Evolutionary conservation across 2,888 invertebrate genomes (phyloP), one percentile per base, ranked within the genome.

Genomic region (Torymus aiolomorphi): DNA sequence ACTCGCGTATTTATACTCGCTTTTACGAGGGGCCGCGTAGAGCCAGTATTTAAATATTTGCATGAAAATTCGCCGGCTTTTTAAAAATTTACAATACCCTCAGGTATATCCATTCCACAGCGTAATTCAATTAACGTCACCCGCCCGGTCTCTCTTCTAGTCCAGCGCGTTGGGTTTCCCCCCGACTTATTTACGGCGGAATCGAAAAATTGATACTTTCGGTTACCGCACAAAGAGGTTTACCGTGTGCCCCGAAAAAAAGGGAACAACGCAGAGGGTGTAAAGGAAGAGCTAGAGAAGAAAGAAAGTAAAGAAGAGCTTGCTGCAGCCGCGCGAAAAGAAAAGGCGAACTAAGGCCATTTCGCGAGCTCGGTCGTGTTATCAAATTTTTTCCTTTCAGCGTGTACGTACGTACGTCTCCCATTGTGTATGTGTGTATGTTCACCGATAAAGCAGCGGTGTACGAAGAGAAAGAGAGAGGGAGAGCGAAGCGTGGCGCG

Each of bases 361-460:
- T 80, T 80, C 59, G 67, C 65, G 69, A 59, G 42, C 42, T 57
- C 56, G 67, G 0, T 11, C 18, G 57, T 56, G 80, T 72, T 81
- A 81, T 78, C 75, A 78, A 78, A 78, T 81, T 75, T 75, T 78
- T 71, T 75, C 54, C 71, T 71, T 65, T 66, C 59, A 63, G n/a
- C 62, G 13, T 31, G 31, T 42, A 42, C 20, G 20, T 42, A 42
- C 31, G 42, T 8, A 42, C 42, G 5, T 42, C 42, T 62, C 61
- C 13, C 16, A 20, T 10, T 16, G 51, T 11, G 24, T 0, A 61
- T 12, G 8, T n/a, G 14, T 61, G 42, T 63, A 56, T 74, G 70
- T 65, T 51, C 51, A 51, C 49, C 72, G 72, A 62, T 62, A 61
- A 62, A 71, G 31, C 61, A 42, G 42, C 8, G 8, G 42, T 42